phyloP scores from a whole-genome alignment of 1,140 invertebrate genomes.

The Phortica variegata region DNA sequence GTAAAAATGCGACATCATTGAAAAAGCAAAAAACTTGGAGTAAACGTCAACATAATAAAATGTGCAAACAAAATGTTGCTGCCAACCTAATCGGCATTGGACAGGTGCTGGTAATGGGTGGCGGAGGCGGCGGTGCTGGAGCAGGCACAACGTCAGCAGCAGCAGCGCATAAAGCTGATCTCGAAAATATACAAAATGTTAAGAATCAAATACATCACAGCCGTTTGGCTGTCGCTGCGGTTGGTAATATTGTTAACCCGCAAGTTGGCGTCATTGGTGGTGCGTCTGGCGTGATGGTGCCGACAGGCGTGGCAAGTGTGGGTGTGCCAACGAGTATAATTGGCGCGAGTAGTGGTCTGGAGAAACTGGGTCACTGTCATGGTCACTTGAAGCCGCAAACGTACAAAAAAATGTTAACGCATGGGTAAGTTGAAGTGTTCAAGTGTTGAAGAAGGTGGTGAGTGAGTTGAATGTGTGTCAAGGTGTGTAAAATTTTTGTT shows the following conservation, averaged over 20 bases:
- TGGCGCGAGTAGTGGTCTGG: conserved; percentile 25
- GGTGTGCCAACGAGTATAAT: conserved; percentile 12
- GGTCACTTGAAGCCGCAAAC: conserved; percentile 34
- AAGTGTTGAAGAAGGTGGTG: neutral
- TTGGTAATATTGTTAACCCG: neutral
- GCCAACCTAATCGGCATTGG: conserved; percentile 9
- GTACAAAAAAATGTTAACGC: conserved; percentile 45
- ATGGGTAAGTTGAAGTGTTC: conserved; percentile 22
- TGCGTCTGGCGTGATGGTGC: conserved; percentile 10
- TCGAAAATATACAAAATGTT: conserved; percentile 54
- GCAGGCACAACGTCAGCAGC: conserved; percentile 4
- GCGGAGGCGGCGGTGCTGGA: conserved; percentile 7
- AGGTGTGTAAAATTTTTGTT: neutral
- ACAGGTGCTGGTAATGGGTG: conserved; percentile 14
- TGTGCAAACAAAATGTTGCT: conserved; percentile 32
- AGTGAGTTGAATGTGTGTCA: too few species aligned
- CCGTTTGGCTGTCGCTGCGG: conserved; percentile 2
- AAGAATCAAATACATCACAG: conserved; percentile 42
- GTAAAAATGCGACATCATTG: conserved; percentile 1
- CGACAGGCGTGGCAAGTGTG: conserved; percentile 22
- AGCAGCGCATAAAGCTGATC: conserved; percentile 45
- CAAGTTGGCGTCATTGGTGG: conserved; percentile 5
- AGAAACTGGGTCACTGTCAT: conserved; percentile 32
- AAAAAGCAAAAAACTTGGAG: conserved; percentile 39
- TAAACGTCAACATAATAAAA: conserved; percentile 40